Base-by-base conservation (phyloP, 2,797 vertebrate genomes). In the Falco peregrinus region DNA sequence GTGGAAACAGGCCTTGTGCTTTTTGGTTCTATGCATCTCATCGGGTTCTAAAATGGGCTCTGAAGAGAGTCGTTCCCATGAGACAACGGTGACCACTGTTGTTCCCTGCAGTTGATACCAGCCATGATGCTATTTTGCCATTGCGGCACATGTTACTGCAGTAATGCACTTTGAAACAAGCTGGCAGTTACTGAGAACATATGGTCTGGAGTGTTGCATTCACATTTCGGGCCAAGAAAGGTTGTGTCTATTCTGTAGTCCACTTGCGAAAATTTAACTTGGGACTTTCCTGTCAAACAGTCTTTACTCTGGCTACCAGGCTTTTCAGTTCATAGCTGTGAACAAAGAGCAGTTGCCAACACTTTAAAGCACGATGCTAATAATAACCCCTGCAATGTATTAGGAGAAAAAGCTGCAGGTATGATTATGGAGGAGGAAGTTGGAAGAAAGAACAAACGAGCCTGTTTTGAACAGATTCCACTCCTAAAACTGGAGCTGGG, bases 51-150 rank as follows among this genome's bases (percentile, higher is more conserved):
- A 84, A 92, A 84, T 67, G 77, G 91, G 26, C 67, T 50, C 71
- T 43, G 75, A 45, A 67, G 59, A 79, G 60, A 54, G 50, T 74
- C 74, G 43, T 74, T 89, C 88, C 80, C 5, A 12, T 0, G 1
- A 68, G 74, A 87, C 81, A 68, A 54, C 33, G 93, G 81, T 90
- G 95, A 94, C 91, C 93, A 95, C 86, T 96, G 75, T 94, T 92
- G 91, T 97, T 95, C 41, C 64, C 50, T 89, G 45, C 64, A 56
- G 63, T 20, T 61, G 93, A 51, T 85, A 43, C 67, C 45, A 77
- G 60, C 83, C 67, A 17, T 2, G 33, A 18, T 41, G 47, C 59
- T 57, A 4, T 48, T 59, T 67, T 54, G 85, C 73, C 48, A 57
- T 47, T 12, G 4, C 2, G 4, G 91, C 89, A 51, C 65, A 33